These are phyloP conservation scores for Glomeris marginata DNA, from an alignment of 2,888 invertebrate genomes.

Conservation along the genomic window DNA sequence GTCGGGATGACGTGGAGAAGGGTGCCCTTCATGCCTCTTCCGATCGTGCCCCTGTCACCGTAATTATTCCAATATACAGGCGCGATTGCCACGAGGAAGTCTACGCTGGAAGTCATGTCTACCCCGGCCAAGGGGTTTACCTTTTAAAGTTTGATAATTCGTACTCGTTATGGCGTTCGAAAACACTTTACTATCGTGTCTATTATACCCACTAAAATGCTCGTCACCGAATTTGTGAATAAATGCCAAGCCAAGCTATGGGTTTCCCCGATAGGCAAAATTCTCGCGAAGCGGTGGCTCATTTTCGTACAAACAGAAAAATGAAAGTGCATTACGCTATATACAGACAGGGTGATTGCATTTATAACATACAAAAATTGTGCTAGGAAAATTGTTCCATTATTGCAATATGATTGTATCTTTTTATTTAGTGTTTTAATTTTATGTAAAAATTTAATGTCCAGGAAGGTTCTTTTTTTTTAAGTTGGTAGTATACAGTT, in stretches of 20 bases:
- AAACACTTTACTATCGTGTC: conserved; percentile 96
- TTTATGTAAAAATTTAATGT: no score
- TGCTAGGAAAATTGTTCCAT: no score
- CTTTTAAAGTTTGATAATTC: conserved; percentile 98
- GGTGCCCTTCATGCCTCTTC: conserved; percentile 29
- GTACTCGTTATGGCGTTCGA: conserved; percentile 96
- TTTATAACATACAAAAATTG: no score
- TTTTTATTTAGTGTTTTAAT: no score
- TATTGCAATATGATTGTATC: no score
- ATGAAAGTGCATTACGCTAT: no score
- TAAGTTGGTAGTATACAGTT: no score
- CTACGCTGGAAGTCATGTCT: conserved; percentile 91
- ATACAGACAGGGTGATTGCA: no score
- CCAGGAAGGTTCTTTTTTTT: no score
- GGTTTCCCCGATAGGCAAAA: no score
- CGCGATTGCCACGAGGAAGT: conserved; percentile 94
- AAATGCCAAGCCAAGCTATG: not conserved
- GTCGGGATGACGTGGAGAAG: conserved; percentile 45
- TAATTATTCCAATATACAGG: conserved; percentile 86
- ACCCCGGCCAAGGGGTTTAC: conserved; percentile 95
- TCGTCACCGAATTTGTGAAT: not conserved
- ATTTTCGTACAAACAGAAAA: no score
- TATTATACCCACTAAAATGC: conserved; percentile 64
- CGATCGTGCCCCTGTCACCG: conserved; percentile 49
- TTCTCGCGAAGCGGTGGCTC: no score